These are phyloP conservation scores for Tychaedon coryphoeus DNA, from an alignment of 2,113 vertebrate genomes.

Conservation along the genomic window DNA sequence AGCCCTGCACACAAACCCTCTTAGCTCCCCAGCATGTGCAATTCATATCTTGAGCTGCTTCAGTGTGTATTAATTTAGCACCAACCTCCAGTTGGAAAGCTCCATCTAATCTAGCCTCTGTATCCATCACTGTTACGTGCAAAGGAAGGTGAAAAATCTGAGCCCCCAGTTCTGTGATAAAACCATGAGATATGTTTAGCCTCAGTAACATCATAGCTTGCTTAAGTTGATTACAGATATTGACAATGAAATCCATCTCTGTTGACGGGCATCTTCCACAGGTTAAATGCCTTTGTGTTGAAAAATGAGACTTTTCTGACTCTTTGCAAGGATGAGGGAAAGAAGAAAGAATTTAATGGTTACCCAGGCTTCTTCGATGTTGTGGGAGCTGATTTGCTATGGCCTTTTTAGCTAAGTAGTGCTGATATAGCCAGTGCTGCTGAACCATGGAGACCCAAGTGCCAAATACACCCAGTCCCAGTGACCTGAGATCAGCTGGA, in stretches of 20 bases:
- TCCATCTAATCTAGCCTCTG: background rate
- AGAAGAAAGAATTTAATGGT: background rate
- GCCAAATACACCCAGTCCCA: background rate
- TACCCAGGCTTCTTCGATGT: background rate
- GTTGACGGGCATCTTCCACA: background rate
- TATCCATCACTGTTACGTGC: background rate
- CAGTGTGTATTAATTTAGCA: conserved; percentile 2
- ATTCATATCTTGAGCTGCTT: conserved; percentile 13
- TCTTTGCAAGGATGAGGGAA: background rate
- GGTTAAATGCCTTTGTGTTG: background rate
- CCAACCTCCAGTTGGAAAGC: background rate
- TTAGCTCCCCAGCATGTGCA: background rate
- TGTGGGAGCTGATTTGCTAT: background rate
- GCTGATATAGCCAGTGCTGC: background rate
- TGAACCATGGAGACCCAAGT: background rate
- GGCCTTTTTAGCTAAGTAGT: background rate
- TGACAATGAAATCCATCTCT: background rate
- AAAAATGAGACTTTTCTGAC: background rate
- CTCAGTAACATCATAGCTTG: background rate
- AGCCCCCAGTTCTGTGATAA: background rate
- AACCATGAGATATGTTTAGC: background rate
- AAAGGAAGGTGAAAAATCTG: background rate
- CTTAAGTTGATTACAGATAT: background rate
- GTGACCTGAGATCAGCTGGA: background rate
- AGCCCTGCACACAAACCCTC: conserved; percentile 5